Evolutionary conservation across 2,888 invertebrate species (phyloP), one percentile per base, ranked within the genome.

Genomic region (Melinopterus prodromus): DNA sequence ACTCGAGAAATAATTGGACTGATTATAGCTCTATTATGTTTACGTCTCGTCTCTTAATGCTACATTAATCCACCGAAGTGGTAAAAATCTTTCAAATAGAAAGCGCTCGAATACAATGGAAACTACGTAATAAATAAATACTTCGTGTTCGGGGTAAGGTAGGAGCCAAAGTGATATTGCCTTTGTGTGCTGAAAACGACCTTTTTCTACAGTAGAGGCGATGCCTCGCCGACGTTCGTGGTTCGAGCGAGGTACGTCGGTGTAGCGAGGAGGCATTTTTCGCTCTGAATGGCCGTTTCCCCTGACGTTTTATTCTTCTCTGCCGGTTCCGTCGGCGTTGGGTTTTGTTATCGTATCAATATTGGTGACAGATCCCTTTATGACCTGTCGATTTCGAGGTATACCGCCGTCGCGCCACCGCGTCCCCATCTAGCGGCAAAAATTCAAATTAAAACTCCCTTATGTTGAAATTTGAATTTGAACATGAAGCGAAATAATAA

Each of bases 291-390:
- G 53, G 53, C 53, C 53, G 53, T 53, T 53, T 53, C 12, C 53
- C 53, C 5, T 12, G 53, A 53, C 53, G 53, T 53, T 53, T 53
- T 53, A 53, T 53, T 53, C 53, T 53, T 1, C 9, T 53, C 53
- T 7, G 1, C 53, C 9, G 53, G 7, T 53, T 12, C 53, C 9
- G 9, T 12, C 12, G 53, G 53, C 53, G 53, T 6, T 9, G 12
- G 53, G 53, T 53, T 53, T 53, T 53, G 53, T 53, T 53, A 53
- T 53, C 53, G 53, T 53, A 53, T 53, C 53, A 53, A 53, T 53
- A 53, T 53, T 53, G 53, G 53, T 53, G 53, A 53, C 53, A 53
- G 53, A 53, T 53, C 53, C 53, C 53, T 53, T 53, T 53, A 53
- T 53, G 53, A 4, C 53, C 53, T 53, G 53, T 53, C 53, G 53